These are phyloP conservation scores for Linnaemya vulpina DNA, from an alignment of 2,888 invertebrate species.

Conservation along the genomic window DNA sequence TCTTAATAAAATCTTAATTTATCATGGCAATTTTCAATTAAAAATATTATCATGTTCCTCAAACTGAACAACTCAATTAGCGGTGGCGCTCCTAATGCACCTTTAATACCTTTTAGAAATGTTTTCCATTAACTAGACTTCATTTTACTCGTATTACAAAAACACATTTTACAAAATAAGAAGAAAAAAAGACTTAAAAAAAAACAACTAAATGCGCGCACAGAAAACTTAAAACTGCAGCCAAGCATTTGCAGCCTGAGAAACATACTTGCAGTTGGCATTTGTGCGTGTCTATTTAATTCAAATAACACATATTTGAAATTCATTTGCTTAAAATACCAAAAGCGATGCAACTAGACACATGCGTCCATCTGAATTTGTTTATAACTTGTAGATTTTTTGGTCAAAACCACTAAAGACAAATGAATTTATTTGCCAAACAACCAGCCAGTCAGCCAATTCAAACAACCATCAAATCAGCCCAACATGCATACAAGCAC, in stretches of 20 bases:
- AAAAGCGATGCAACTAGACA: conserved; percentile 54
- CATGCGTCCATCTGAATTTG: conserved; percentile 62
- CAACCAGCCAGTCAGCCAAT: conserved; percentile 1
- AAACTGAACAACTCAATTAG: conserved; percentile 24
- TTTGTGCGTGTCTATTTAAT: conserved; percentile 46
- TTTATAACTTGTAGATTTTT: conserved; percentile 56
- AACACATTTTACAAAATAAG: too few relatives aligned
- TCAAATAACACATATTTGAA: conserved; percentile 65
- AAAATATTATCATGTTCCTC: neutral
- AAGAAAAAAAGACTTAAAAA: neutral
- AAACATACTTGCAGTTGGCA: conserved; percentile 6
- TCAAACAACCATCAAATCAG: conserved; percentile 40
- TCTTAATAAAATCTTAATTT: too few relatives aligned
- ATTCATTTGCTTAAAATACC: conserved; percentile 58
- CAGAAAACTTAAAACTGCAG: neutral
- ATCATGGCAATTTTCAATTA: too few relatives aligned
- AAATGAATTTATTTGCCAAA: conserved; percentile 50
- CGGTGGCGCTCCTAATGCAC: neutral
- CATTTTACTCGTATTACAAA: too few relatives aligned
- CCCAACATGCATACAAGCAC: too few relatives aligned
- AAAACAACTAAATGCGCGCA: neutral
- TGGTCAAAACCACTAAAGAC: conserved; percentile 68
- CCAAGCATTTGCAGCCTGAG: neutral
- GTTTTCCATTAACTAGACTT: too few relatives aligned
- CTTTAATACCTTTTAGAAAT: neutral